Evolutionary conservation across 2,797 vertebrate genomes (phyloP), one percentile per base, ranked within the genome.

Genomic region (Loriculus beryllinus): DNA sequence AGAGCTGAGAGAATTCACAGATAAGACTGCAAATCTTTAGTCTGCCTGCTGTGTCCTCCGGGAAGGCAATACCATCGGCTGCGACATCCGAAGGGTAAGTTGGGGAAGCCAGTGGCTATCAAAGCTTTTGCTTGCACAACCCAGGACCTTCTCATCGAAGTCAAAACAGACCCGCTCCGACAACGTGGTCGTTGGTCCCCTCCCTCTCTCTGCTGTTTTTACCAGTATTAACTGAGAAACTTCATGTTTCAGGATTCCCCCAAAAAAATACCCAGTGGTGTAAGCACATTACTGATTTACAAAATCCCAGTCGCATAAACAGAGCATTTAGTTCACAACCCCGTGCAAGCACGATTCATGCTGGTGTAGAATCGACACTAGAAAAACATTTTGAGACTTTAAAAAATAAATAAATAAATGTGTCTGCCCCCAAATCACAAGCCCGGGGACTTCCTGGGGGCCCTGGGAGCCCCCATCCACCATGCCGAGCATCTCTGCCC

Each of bases 281-380:
- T 59, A 1, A 33, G 60, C 19, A 4, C 17, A 0, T 13, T n/a
- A 3, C 45, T 2, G 14, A 13, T 7, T 8, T 2, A 15, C 60
- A 67, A 42, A 28, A 43, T 8, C 72, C 79, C 54, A 21, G 7
- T 12, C 6, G 2, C 4, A 0, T 4, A 0, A 5, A 7, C 4
- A 1, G 45, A 17, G 26, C 26, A 0, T 29, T 37, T 8, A 2
- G 29, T 12, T 67, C 22, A 0, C 1, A 13, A 1, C 14, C 23
- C 56, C 0, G 20, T 3, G 17, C 19, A 7, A 21, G 43, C 17
- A 3, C n/a, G 3, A 3, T 13, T 74, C 68, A 0, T 3, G 0
- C 23, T 1, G 5, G 21, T 31, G 9, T 56, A 1, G 0, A 2
- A 6, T 4, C 28, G 2, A 0, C 4, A 31, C 12, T 4, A 18